phyloP scores from a whole-genome alignment of 2,113 vertebrate genomes.

The Pimephales promelas region DNA sequence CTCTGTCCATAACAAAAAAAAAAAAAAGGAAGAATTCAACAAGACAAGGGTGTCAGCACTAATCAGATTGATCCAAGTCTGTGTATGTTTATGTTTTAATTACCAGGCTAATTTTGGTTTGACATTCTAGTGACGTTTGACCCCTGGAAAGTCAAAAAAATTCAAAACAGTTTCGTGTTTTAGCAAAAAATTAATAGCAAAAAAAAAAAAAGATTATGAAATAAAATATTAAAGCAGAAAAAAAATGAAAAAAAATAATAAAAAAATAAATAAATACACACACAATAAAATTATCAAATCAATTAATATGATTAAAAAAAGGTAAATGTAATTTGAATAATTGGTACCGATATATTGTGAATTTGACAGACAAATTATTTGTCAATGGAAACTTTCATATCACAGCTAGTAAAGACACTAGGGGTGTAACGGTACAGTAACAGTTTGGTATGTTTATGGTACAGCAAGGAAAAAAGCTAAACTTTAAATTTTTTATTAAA shows the following conservation, averaged over 20 bases:
- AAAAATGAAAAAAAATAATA: no score
- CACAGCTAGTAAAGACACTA: no score
- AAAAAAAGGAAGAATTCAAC: slow-evolving; percentile 30
- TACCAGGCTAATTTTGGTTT: neutral
- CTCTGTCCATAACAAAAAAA: slow-evolving; percentile 15
- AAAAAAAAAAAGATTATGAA: neutral
- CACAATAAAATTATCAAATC: no score
- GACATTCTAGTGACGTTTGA: neutral
- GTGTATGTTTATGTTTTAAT: neutral
- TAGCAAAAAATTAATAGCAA: neutral
- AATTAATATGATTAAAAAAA: no score
- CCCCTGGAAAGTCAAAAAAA: neutral
- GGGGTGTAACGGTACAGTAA: no score
- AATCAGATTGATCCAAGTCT: neutral
- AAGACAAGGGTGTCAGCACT: slow-evolving; percentile 8
- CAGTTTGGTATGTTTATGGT: no score
- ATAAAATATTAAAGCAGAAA: neutral
- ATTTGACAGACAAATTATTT: neutral
- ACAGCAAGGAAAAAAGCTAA: no score
- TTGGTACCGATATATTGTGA: neutral
- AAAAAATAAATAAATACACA: neutral
- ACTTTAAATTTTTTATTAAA: no score
- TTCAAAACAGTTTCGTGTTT: neutral
- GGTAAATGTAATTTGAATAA: neutral
- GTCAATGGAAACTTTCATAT: neutral